Conservation (phyloP, 2,113 vertebrate genomes). For the Eleginops maclovinus region DNA sequence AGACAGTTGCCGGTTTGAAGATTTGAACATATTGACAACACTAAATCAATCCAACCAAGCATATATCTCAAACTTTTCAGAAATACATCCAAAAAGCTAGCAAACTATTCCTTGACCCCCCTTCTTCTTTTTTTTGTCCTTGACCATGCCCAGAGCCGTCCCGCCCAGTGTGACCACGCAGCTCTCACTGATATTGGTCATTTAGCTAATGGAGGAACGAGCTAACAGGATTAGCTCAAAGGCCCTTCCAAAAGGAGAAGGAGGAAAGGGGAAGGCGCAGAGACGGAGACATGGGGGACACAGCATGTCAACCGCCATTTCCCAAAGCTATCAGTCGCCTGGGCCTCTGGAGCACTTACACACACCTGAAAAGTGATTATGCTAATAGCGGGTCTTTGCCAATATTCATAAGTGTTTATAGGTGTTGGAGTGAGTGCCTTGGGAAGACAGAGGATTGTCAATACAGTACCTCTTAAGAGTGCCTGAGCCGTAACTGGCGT, state of each 20-base stretch:
- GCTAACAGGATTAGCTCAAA: conserved; percentile 91
- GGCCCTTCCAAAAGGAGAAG: conserved; percentile 84
- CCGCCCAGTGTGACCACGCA: conserved; percentile 75
- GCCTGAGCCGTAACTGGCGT: conserved; percentile 68
- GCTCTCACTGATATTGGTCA: conserved; percentile 93
- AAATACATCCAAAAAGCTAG: conserved; percentile 47
- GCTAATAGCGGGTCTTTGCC: conserved; percentile 78
- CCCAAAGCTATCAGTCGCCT: conserved; percentile 73
- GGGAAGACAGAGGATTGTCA: conserved; percentile 70
- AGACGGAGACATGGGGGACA: conserved; percentile 35
- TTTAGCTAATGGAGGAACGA: conserved; percentile 91
- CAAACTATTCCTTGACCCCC: conserved; percentile 49
- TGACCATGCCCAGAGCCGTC: conserved; percentile 84
- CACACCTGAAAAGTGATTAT: conserved; percentile 81
- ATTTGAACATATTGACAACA: no score
- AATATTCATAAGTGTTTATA: conserved; percentile 86
- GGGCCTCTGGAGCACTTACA: conserved; percentile 49
- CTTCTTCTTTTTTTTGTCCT: conserved; percentile 81
- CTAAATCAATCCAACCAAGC: no score
- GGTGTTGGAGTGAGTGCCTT: conserved; percentile 77
- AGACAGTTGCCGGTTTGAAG: no score
- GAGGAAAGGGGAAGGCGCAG: conserved; percentile 81
- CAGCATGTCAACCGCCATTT: conserved; percentile 60
- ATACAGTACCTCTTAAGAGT: conserved; percentile 73
- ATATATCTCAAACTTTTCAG: conserved; percentile 39